Conservation (phyloP, 2,888 invertebrate species). For the Orchesella flavescens region DNA sequence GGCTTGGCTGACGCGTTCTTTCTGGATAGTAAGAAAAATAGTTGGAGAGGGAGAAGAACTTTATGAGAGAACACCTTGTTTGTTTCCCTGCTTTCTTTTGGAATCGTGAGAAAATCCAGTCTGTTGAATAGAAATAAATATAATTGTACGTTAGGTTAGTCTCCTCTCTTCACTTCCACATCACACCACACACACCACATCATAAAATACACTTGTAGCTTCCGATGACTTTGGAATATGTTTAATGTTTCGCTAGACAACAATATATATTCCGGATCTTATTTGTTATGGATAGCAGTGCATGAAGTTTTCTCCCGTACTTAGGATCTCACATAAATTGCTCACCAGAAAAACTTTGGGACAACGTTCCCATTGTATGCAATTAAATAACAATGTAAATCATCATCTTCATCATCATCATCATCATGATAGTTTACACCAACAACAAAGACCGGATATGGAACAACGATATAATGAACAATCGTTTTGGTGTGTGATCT, state of each 20-base stretch:
- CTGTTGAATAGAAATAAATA: slow-evolving; percentile 6
- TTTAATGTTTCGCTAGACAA: no score
- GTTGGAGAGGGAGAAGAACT: slow-evolving; percentile 5
- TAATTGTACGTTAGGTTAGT: slow-evolving; percentile 11
- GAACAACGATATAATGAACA: slow-evolving; percentile 44
- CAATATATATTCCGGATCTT: no score
- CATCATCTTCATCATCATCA: slow-evolving; percentile 22
- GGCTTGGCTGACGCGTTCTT: background rate
- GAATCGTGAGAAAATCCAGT: slow-evolving; percentile 51
- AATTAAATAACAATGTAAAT: slow-evolving; percentile 53
- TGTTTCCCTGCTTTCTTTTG: slow-evolving; percentile 26
- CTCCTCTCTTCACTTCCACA: background rate
- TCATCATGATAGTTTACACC: no score
- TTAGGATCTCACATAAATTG: background rate
- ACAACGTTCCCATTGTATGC: slow-evolving; percentile 53
- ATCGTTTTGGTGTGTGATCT: slow-evolving; percentile 10
- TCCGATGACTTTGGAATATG: no score
- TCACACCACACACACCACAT: background rate
- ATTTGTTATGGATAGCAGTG: background rate
- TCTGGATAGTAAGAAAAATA: slow-evolving; percentile 37
- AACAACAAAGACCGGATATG: slow-evolving; percentile 62
- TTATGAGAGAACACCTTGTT: slow-evolving; percentile 38
- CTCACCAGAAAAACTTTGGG: slow-evolving; percentile 7
- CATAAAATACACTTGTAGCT: no score
- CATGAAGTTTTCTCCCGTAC: background rate